These are phyloP conservation scores for Anoplius nigerrimus DNA, from an alignment of 2,888 invertebrate genomes.

Conservation along the genomic window DNA sequence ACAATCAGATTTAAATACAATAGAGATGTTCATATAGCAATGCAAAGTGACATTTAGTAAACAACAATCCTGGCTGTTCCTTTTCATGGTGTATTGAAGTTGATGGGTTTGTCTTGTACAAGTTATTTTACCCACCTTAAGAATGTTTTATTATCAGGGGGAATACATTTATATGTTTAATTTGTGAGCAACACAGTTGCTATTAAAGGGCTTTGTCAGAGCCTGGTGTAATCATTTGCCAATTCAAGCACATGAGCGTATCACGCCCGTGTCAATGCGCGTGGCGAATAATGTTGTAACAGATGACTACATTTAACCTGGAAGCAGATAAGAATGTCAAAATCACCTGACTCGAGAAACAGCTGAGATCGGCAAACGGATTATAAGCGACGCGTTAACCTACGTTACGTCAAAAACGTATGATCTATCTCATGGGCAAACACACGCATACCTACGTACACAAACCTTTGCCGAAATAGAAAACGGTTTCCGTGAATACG, in stretches of 20 bases:
- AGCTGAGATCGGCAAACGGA: conserved; percentile 32
- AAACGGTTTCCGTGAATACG: too few relatives aligned
- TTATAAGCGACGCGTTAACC: too few relatives aligned
- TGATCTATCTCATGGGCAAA: too few relatives aligned
- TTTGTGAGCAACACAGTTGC: conserved; percentile 29
- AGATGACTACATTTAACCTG: conserved; percentile 49
- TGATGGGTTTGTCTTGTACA: neutral
- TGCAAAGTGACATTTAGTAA: conserved; percentile 38
- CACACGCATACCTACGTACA: too few relatives aligned
- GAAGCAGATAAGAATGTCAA: conserved; percentile 47
- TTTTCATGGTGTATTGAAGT: too few relatives aligned
- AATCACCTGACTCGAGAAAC: conserved; percentile 46
- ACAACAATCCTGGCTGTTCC: conserved; percentile 20
- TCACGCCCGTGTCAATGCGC: conserved; percentile 22
- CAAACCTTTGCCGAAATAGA: too few relatives aligned
- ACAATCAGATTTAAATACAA: conserved; percentile 10
- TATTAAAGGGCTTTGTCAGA: conserved; percentile 33
- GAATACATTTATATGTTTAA: conserved; percentile 48
- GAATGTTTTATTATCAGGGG: conserved; percentile 44
- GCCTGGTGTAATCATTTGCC: conserved; percentile 27
- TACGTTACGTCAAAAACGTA: too few relatives aligned
- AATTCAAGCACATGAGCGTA: conserved; percentile 32
- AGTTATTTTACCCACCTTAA: conserved; percentile 46
- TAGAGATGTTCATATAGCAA: conserved; percentile 19
- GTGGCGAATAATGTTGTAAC: conserved; percentile 40